Evolutionary conservation across 1,140 invertebrate genomes (phyloP), one percentile per base, ranked within the genome.

Genomic region (Magallana angulata): DNA sequence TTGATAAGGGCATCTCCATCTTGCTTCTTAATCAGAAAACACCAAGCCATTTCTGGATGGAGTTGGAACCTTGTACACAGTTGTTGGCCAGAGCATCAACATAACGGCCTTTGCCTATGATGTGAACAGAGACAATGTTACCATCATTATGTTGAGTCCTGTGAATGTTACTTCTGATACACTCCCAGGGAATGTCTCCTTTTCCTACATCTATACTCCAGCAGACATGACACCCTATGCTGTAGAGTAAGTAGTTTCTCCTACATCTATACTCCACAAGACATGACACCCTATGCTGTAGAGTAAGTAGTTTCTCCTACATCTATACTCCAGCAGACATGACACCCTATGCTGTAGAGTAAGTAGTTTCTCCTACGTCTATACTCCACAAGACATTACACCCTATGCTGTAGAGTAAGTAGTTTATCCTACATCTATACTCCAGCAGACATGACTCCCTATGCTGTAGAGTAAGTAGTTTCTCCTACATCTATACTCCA

Each of bases 391-490:
- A 24, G 68, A 71, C 68, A 71, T 71, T n/a, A 71, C 18, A 24
- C 68, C 68, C 36, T 71, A 71, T 71, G 68, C 68, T 24, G 68
- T 71, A 11, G 68, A 71, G 68, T 71, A 71, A 71, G 68, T 71
- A 11, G 24, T 24, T 71, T 24, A 0, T 24, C 24, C 0, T 24
- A 24, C 24, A 24, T 24, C 24, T 24, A 24, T 24, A 24, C 18
- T 24, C 24, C 1, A 24, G 24, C 24, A 24, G 24, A 24, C 24
- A 24, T 24, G 24, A 24, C 24, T 1, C 24, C 24, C 1, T 24
- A 1, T 24, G 24, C 24, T 24, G 24, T 1, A 24, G 24, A 24
- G 24, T 24, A 24, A 24, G 24, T 24, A 24, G 24, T 24, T 24
- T 24, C 0, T 24, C 24, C 24, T 24, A 24, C 24, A 24, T 24